Evolutionary conservation across 2,888 invertebrate genomes (phyloP), one percentile per base, ranked within the genome.

Genomic region (Linhomoeus sp.): DNA sequence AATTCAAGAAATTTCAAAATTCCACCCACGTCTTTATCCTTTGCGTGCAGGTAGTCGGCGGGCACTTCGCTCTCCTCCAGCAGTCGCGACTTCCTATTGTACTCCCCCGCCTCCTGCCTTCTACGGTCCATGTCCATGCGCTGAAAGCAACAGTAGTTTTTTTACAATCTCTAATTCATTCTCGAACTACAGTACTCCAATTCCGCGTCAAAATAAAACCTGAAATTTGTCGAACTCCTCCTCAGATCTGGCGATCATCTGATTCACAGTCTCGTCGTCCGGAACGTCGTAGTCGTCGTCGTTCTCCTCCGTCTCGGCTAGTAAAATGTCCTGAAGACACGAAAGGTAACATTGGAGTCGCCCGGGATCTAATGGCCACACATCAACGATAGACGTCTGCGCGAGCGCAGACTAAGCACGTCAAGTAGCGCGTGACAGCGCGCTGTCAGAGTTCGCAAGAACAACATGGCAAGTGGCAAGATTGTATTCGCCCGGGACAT

Each of bases 211-310:
- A 29, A 5, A 36, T 2, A 25, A 25, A 7, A 56, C 79, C 64
- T 83, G 83, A 70, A 90, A 92, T 19, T 77, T 67, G 63, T 94
- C 90, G 64, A 94, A 79, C 67, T 99, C 97, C 5, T 80, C 81
- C 64, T 94, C 92, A 14, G 79, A 78, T 50, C 97, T 76, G 0
- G 94, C 90, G 58, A 99, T 81, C 94, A 97, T 97, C 71, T 92
- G 88, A 69, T 97, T 99, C 43, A 97, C 84, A 43, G 90, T 80
- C 67, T 99, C 97, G 65, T 99, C 97, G 65, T 99, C 97, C 0
- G 97, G 97, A 0, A 94, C 80, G 68, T 88, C 88, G 64, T n/a
- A 37, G 20, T 88, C 86, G 64, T 88, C 88, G 64, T 88, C 61
- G 33, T 64, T 59, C 19, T 62, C 62, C 24, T 61, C 60, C 1